phyloP scores from a whole-genome alignment of 2,113 vertebrate species.

The Mesoclemmys tuberculata region DNA sequence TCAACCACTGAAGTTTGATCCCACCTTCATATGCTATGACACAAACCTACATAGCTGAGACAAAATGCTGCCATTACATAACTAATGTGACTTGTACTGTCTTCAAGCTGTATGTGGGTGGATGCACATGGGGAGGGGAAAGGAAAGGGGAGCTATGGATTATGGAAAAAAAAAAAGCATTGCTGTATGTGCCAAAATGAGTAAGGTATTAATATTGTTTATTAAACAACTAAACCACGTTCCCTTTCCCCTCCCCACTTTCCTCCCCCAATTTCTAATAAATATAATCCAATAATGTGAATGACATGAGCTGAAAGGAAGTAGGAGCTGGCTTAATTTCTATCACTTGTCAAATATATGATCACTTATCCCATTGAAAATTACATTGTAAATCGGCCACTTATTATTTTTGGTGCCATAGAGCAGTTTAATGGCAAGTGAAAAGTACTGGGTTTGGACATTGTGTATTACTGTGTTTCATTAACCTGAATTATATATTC shows the following conservation, averaged over 20 bases:
- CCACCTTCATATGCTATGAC: not conserved
- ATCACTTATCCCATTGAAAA: not conserved
- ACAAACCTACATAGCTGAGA: not conserved
- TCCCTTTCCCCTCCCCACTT: slow-evolving; percentile 41
- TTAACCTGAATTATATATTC: not conserved
- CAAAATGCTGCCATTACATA: slow-evolving; percentile 22
- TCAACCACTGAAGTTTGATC: not conserved
- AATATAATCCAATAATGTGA: slow-evolving; percentile 48
- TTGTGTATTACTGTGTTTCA: not conserved
- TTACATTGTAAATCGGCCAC: not conserved
- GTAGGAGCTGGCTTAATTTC: slow-evolving; percentile 38
- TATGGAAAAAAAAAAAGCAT: slow-evolving; percentile 28
- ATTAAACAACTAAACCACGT: slow-evolving; percentile 29
- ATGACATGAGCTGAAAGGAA: slow-evolving; percentile 37
- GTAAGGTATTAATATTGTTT: slow-evolving; percentile 14
- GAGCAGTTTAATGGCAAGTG: not conserved
- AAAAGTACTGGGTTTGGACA: not conserved
- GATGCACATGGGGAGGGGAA: slow-evolving; percentile 37
- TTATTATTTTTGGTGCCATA: not conserved
- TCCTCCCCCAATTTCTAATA: slow-evolving; percentile 54
- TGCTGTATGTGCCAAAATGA: not conserved
- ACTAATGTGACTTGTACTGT: slow-evolving; percentile 19
- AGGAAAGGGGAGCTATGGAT: not conserved
- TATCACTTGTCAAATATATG: slow-evolving; percentile 6
- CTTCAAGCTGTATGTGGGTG: slow-evolving; percentile 63